Evolutionary conservation across 2,888 invertebrate species (phyloP), one percentile per base, ranked within the genome.

Genomic region (Lasioglossum zephyrum): DNA sequence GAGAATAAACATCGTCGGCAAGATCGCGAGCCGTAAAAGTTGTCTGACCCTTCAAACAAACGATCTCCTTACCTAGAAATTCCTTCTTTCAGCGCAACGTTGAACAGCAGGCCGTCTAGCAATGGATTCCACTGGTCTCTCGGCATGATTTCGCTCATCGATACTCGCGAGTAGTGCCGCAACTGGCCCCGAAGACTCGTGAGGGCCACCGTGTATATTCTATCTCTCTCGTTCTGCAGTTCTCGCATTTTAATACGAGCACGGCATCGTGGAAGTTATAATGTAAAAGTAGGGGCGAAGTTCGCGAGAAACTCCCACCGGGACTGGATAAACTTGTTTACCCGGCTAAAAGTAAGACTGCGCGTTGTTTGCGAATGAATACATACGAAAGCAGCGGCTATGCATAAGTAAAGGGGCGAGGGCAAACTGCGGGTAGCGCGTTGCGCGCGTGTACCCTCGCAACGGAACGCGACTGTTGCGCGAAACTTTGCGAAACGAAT

Each of bases 321-420:
- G 78, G 83, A 78, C 83, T 86, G 80, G 77, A 83, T 87, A 87
- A 87, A 87, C 87, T 87, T 87, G 87, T 87, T 87, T 86, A 79
- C 82, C n/a, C 44, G 57, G 72, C 82, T 82, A 86, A 82, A 87
- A 86, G 87, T 87, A 86, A 86, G 87, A 86, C 82, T 70, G 66
- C 72, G 77, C 82, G 82, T 82, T 86, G 87, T 87, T 87, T 87
- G 87, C 86, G 82, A 86, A 86, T 74, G 86, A 85, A 85, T 86
- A 85, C 85, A 72, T 85, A 77, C 74, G 81, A 86, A 85, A 85
- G 70, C 60, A 72, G 57, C 86, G 70, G 26, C 73, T 74, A 80
- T 77, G 85, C 80, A 85, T 81, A 85, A 77, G 81, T 70, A 85
- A 81, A 75, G 86, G 70, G 70, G n/a, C n/a, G 53, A 47, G 47